Conservation (phyloP, 2,113 vertebrate genomes). For the Dipodomys stephensi region DNA sequence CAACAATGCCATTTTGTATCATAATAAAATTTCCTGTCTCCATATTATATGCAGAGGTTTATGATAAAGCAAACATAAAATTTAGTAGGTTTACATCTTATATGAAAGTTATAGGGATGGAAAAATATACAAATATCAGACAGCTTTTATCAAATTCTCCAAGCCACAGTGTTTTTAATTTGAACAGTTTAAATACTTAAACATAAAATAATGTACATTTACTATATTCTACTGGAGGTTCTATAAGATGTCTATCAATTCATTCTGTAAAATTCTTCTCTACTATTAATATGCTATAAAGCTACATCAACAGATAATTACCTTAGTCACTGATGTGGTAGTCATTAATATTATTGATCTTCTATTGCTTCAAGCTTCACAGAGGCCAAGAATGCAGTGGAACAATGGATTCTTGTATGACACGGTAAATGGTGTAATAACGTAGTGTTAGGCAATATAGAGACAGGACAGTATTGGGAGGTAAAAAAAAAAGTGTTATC, state of each 20-base stretch:
- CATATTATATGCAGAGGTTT: background rate
- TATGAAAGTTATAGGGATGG: background rate
- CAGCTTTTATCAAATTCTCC: background rate
- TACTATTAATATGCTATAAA: conserved; percentile 12
- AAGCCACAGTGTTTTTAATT: background rate
- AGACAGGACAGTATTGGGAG: background rate
- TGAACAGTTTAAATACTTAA: background rate
- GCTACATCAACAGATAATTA: background rate
- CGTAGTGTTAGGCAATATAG: background rate
- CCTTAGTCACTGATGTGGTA: background rate
- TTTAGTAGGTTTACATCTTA: background rate
- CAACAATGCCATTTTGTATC: background rate
- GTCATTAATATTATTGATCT: background rate
- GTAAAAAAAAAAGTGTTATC: background rate
- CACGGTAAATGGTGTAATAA: background rate
- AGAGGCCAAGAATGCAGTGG: background rate
- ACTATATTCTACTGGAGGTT: background rate
- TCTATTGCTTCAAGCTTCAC: background rate
- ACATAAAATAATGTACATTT: background rate
- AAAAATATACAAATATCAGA: background rate
- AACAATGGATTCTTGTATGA: background rate
- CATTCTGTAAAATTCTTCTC: conserved; percentile 8
- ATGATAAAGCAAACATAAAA: background rate
- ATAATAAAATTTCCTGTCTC: background rate
- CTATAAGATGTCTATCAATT: background rate